Evolutionary conservation across 2,797 vertebrate species (phyloP).

Genomic region (Neostethus bicornis): DNA sequence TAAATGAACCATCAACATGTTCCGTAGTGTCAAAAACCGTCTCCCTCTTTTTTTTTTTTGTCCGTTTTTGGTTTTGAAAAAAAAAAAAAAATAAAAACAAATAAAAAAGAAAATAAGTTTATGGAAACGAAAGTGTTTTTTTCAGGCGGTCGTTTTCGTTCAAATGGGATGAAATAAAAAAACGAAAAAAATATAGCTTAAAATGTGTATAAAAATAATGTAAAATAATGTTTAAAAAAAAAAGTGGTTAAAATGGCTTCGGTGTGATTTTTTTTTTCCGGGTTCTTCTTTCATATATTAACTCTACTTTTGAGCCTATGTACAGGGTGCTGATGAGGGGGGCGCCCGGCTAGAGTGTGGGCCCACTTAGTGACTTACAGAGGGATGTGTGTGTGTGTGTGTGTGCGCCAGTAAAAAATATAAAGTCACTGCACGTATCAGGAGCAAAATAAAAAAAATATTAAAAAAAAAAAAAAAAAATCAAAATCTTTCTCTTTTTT

Average conservation of each 20-base stretch:
- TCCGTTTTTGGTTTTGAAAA: constrained; percentile 45
- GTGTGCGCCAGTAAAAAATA: constrained; percentile 49
- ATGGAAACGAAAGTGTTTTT: constrained; percentile 63
- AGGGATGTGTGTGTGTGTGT: no score
- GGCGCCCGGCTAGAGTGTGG: constrained; percentile 61
- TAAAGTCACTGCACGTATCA: constrained; percentile 70
- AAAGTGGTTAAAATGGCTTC: no score
- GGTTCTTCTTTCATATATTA: constrained; percentile 83
- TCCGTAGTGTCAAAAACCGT: constrained; percentile 27
- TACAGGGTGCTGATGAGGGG: constrained; percentile 76
- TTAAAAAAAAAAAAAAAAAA: constrained; percentile 11
- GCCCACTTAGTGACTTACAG: no score
- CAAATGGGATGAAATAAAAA: no score
- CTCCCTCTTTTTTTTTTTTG: constrained; percentile 11
- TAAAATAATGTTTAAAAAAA: constrained; percentile 62
- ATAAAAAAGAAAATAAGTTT: constrained; percentile 58
- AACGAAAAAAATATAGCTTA: no score
- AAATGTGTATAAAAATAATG: no score
- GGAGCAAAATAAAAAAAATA: constrained; percentile 53
- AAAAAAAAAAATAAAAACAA: constrained; percentile 15
- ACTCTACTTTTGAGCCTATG: constrained; percentile 82
- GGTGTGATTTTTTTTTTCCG: constrained; percentile 19
- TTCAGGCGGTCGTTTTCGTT: no score
- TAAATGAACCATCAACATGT: constrained; percentile 8
- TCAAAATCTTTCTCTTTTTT: constrained; percentile 16